Evolutionary conservation across 2,113 vertebrate species (phyloP).

Genomic region (Ammodytes dubius): DNA sequence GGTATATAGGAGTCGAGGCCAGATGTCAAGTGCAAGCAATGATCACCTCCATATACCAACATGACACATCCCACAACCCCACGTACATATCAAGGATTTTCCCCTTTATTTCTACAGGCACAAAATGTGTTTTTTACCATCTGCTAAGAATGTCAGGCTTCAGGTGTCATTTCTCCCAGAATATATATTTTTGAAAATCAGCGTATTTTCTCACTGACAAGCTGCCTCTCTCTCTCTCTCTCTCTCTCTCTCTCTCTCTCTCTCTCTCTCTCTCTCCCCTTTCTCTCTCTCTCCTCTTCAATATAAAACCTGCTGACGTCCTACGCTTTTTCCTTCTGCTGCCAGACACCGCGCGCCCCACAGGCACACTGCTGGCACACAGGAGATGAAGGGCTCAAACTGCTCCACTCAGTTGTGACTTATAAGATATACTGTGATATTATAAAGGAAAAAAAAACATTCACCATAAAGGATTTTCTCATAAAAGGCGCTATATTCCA

Average conservation of each 20-base stretch:
- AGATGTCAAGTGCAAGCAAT: slow-evolving; percentile 28
- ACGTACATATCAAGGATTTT: neutral
- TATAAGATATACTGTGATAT: slow-evolving; percentile 35
- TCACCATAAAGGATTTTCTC: slow-evolving; percentile 32
- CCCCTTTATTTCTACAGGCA: neutral
- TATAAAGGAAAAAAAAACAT: too few species aligned
- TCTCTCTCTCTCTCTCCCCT: too few species aligned
- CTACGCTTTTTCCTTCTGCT: slow-evolving; percentile 67
- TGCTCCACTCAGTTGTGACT: slow-evolving; percentile 23
- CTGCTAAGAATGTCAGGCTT: neutral
- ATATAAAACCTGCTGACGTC: slow-evolving; percentile 69
- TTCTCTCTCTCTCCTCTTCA: too few species aligned
- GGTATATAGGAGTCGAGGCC: slow-evolving; percentile 40
- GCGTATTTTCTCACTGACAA: slow-evolving; percentile 39
- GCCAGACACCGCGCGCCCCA: slow-evolving; percentile 57
- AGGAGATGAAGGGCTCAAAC: slow-evolving; percentile 43
- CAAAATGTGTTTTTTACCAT: neutral
- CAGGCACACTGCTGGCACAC: slow-evolving; percentile 52
- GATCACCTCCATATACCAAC: neutral
- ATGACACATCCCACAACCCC: neutral
- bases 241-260: too few species aligned
- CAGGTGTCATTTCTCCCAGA: neutral
- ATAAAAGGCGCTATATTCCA: slow-evolving; percentile 35
- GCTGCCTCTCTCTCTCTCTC: slow-evolving; percentile 60
- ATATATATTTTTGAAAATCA: slow-evolving; percentile 30